Evolutionary conservation across 2,888 invertebrate species (phyloP), one percentile per base, ranked within the genome.

Genomic region (Danaus chrysippus): DNA sequence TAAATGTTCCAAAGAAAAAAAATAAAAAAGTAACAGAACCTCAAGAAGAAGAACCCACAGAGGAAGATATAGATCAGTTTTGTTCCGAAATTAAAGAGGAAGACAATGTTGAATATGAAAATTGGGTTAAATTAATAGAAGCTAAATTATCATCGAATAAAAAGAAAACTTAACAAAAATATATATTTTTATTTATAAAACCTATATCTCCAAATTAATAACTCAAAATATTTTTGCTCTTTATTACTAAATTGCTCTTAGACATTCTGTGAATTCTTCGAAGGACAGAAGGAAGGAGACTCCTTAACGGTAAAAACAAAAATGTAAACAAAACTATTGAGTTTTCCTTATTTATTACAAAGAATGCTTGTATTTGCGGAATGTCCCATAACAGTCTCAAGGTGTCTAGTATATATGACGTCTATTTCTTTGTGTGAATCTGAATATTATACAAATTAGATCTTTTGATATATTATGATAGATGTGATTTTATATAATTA

Each of bases 51-150:
- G 75, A 79, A 62, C 71, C 87, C 0, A 84, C 78, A 67, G 89
- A 91, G 63, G 89, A 87, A 73, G 91, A 91, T 64, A 91, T 91
- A 56, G 88, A 91, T 69, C 77, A 78, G 59, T 91, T 86, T 74
- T 88, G 88, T 73, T 85, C 88, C 65, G 88, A 86, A 66, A 62
- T 91, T 67, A 76, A 77, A 42, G 86, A 86, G 55, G 84, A 86
- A 72, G 87, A 88, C 69, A 89, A 91, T 71, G 71, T 75, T 61
- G 84, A 86, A 60, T 91, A 79, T 71, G 87, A 89, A 72, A 77
- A 77, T 61, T 91, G 91, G 91, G 79, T 91, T 23, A 76, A 85
- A 71, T 77, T 87, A 70, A 77, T 91, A 71, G 91, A 91, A 79
- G 81, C 76, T 46, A 86, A 84, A 66, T 77, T 90, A 66, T 75